A percentile compares a stretch with the other conserved stretches of the same genome.
Conservation (phyloP, 2,797 vertebrate genomes). For the Tragelaphus oryx region DNA sequence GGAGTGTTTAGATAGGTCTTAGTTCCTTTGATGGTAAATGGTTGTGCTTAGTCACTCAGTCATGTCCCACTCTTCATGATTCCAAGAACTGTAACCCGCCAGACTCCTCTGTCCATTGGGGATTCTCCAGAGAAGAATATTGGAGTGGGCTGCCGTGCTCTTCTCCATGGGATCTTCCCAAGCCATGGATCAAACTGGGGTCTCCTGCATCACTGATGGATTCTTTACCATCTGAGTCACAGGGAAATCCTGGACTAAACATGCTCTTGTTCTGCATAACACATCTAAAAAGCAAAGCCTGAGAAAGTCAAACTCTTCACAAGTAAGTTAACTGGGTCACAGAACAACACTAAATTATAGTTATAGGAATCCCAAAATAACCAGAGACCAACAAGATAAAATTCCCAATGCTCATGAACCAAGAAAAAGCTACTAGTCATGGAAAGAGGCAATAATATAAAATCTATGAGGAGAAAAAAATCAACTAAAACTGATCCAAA, state of each 20-base stretch:
- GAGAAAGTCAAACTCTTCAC: not conserved
- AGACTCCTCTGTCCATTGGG: not conserved
- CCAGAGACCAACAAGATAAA: not conserved
- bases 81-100: not conserved
- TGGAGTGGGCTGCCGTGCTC: not conserved
- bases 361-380: not conserved
- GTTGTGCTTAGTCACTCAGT: not conserved
- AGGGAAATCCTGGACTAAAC: not conserved
- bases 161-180: not conserved
- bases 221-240: fast-evolving
- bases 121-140: not conserved
- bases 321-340: not conserved
- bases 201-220: fast-evolving
- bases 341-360: not conserved
- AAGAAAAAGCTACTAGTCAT: not conserved
- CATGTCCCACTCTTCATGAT: fast-evolving
- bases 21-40: not conserved
- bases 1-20: not conserved
- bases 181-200: not conserved
- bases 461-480: not conserved
- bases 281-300: not conserved
- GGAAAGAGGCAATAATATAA: not conserved
- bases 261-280: not conserved
- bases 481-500: not conserved
- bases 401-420: not conserved